Percentiles rank a stretch among this genome's conserved stretches.
These are phyloP conservation scores for Imbricaverruca yamaguchii DNA, from an alignment of 2,888 invertebrate species.

Conservation along the genomic window DNA sequence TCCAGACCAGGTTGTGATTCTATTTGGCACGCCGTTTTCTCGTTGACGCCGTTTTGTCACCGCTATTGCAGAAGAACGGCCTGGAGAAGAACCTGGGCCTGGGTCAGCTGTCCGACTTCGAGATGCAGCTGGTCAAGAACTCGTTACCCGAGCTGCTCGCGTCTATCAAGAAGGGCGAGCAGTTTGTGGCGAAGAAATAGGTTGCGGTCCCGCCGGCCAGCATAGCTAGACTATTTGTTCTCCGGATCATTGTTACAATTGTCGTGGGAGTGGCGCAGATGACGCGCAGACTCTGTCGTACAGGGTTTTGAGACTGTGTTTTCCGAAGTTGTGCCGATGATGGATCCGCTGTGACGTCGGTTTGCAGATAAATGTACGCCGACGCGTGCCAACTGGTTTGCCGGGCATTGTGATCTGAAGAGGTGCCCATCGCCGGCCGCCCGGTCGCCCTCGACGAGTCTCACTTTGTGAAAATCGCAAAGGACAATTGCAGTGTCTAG, in stretches of 20 bases:
- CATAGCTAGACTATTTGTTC: too few relatives aligned
- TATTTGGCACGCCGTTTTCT: too few relatives aligned
- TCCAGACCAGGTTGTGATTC: too few relatives aligned
- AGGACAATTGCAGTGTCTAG: too few relatives aligned
- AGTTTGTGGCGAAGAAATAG: conserved; percentile 67
- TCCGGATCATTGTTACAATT: too few relatives aligned
- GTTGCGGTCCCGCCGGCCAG: too few relatives aligned
- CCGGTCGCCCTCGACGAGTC: too few relatives aligned
- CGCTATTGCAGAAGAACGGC: conserved; percentile 54
- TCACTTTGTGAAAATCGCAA: too few relatives aligned
- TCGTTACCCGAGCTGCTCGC: conserved; percentile 89
- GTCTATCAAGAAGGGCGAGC: conserved; percentile 89
- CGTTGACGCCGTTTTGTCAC: too few relatives aligned
- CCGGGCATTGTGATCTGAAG: not conserved
- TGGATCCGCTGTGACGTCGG: not conserved
- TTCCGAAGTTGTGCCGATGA: not conserved
- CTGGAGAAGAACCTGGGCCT: conserved; percentile 87
- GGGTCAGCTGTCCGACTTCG: conserved; percentile 75
- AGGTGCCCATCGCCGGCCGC: too few relatives aligned
- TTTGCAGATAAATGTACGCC: not conserved
- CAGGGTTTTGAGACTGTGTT: not conserved
- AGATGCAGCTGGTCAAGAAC: conserved; percentile 69
- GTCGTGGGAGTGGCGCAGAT: too few relatives aligned
- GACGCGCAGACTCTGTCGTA: not conserved
- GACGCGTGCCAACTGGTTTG: not conserved